Base-by-base conservation (phyloP, 2,888 invertebrate genomes). In the Lysandra coridon region DNA sequence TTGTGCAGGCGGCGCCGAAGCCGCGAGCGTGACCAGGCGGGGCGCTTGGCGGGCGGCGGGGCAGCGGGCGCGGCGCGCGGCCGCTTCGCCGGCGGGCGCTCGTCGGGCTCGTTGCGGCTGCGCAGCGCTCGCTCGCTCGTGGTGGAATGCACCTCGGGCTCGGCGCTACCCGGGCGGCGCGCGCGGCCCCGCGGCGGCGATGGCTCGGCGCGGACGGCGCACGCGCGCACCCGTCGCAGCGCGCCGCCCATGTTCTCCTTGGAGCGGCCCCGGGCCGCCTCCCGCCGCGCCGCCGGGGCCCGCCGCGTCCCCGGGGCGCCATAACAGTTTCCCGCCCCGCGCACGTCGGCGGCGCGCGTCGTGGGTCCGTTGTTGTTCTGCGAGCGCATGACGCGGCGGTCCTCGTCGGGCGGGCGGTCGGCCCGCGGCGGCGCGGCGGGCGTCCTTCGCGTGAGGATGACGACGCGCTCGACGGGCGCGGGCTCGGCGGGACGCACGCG, bases 161-260 rank as follows among this genome's bases (percentile, higher is more conserved):
- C 86, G 80, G 83, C 81, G 84, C 85, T 85, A 85, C 83, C 86
- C 80, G 85, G 83, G 86, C 87, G 87, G 83, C 86, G 86, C 80
- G 85, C 82, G 83, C 84, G 86, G 83, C 82, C 83, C 82, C 83
- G 82, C 81, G 82, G 84, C 82, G 82, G 84, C 84, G 84, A 80
- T 82, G 84, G 84, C 82, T 86, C 85, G 85, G 83, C 87, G 87
- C 85, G 85, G 62, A 83, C 88, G 88, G 84, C 87, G 88, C 86
- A 87, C 83, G 84, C 88, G 88, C 89, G 88, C 80, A 85, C 89
- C 86, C 89, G 87, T 83, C 88, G 87, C 85, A 87, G 85, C 84
- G 86, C 88, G 87, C 85, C 89, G 87, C 89, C 89, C 87, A 87
- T 89, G 88, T 94, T 93, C 92, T 94, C 94, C 90, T 93, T 93